Evolutionary conservation across 2,888 invertebrate species (phyloP).

Genomic region (Miltochrista miniata): DNA sequence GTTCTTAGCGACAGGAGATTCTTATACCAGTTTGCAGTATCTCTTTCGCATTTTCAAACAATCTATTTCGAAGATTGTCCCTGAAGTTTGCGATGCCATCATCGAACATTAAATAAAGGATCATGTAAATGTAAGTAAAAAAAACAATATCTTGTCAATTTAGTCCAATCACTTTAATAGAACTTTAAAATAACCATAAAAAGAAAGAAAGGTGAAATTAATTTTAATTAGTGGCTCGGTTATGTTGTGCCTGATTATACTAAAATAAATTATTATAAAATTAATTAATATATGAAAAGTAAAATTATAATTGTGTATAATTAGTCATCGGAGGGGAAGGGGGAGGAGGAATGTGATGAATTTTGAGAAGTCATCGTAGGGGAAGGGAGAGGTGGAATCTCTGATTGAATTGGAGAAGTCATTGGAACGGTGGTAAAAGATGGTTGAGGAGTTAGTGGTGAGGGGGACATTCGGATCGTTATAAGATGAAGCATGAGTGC

Average conservation of each 20-base stretch:
- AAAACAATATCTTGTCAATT: not conserved
- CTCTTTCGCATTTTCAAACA: constrained; percentile 13
- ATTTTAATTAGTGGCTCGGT: too few species aligned
- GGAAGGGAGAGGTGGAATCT: constrained; percentile 1
- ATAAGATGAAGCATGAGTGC: constrained; percentile 8
- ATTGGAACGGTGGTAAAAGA: not conserved
- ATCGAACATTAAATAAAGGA: not conserved
- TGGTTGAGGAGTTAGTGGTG: not conserved
- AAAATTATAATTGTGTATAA: too few species aligned
- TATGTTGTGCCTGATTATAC: too few species aligned
- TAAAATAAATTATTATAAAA: too few species aligned
- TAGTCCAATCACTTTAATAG: too few species aligned
- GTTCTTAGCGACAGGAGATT: constrained; percentile 16
- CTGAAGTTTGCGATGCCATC: not conserved
- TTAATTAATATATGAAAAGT: too few species aligned
- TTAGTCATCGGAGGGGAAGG: too few species aligned
- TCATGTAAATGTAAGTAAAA: not conserved
- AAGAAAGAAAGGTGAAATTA: too few species aligned
- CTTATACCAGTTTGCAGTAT: constrained; percentile 14
- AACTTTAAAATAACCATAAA: too few species aligned
- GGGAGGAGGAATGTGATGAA: not conserved
- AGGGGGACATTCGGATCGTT: constrained; percentile 1
- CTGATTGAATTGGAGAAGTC: too few species aligned
- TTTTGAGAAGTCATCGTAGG: not conserved
- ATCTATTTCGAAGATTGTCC: constrained; percentile 7